These are phyloP conservation scores for Spodoptera litura DNA, from an alignment of 1,140 invertebrate species.

Conservation along the genomic window DNA sequence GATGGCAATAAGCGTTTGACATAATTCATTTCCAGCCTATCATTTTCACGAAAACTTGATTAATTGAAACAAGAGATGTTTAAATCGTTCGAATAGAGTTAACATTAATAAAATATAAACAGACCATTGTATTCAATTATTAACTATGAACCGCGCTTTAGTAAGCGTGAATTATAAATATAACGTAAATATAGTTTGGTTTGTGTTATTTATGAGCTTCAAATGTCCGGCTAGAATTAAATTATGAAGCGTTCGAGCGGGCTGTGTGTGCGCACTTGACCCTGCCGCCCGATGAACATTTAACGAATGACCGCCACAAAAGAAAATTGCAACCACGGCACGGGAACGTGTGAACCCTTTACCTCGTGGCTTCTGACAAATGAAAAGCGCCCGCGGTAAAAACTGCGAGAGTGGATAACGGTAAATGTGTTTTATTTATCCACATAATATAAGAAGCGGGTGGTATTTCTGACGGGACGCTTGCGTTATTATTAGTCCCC, in stretches of 20 bases:
- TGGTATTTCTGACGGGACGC: slow-evolving; percentile 15
- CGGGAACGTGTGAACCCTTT: slow-evolving; percentile 60
- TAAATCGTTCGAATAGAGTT: slow-evolving; percentile 42
- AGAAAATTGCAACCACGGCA: slow-evolving; percentile 65
- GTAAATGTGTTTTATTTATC: slow-evolving; percentile 48
- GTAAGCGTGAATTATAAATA: slow-evolving; percentile 46
- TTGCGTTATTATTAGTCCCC: slow-evolving; percentile 40
- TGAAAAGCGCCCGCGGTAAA: slow-evolving; percentile 49
- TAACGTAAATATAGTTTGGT: slow-evolving; percentile 55
- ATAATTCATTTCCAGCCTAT: slow-evolving; percentile 30
- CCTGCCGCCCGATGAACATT: slow-evolving; percentile 67
- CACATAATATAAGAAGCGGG: slow-evolving; percentile 21
- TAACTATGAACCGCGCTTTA: slow-evolving; percentile 38
- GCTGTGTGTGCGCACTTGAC: slow-evolving; percentile 60
- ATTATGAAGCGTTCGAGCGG: slow-evolving; percentile 57
- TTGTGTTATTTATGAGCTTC: slow-evolving; percentile 65
- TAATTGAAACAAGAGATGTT: slow-evolving; percentile 24
- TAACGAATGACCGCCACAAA: slow-evolving; percentile 70
- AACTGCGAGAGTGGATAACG: slow-evolving; percentile 41
- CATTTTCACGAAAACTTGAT: slow-evolving; percentile 41
- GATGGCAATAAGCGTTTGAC: background rate
- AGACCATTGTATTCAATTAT: slow-evolving; percentile 43
- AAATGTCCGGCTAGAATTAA: slow-evolving; percentile 66
- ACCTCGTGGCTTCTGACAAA: slow-evolving; percentile 52
- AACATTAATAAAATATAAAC: slow-evolving; percentile 42